Base-by-base conservation (phyloP, 2,113 vertebrate genomes). In the Hiodon alosoides region DNA sequence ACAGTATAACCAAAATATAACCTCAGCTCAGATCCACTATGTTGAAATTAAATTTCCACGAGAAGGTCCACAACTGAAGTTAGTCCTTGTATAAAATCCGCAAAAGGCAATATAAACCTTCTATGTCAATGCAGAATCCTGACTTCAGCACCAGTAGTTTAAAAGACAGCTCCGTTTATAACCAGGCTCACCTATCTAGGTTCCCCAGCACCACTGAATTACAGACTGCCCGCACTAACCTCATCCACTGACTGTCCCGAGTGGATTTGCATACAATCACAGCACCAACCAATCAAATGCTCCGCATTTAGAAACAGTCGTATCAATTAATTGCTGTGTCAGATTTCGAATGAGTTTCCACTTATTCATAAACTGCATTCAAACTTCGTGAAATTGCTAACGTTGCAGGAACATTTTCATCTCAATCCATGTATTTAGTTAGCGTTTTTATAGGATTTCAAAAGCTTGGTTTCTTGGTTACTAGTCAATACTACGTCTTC, bases 241-340 rank as follows among this genome's bases (percentile, higher is more conserved):
- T 73, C 70, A 60, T 71, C 70, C 65, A 72, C 62, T 66, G 51
- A 64, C 70, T 48, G 53, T 64, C 65, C 76, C 70, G 53, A 9
- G 54, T 9, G 52, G 60, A 77, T 77, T 77, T 77, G 65, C 76
- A 77, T 77, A 67, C 70, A 77, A 73, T 77, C 76, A 72, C 47
- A 10, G 65, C 54, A 16, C 48, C 70, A 68, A 67, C 76, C 76
- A 77, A 77, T 77, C 70, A 73, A 8, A 62, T 16, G 64, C 17
- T 9, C 47, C 54, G 11, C 47, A 48, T 17, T 16, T 66, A 31
- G 59, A 77, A 31, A 52, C 54, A 77, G 64, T 51, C 64, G 69
- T 64, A 67, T 67, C 9, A 61, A 60, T 61, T 8, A 54, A 54
- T 16, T 7, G 54, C 16, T 68, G 61, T 73, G 76, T 77, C 65